Conservation (phyloP, 2,888 invertebrate genomes). For the Macrophya annulata region DNA sequence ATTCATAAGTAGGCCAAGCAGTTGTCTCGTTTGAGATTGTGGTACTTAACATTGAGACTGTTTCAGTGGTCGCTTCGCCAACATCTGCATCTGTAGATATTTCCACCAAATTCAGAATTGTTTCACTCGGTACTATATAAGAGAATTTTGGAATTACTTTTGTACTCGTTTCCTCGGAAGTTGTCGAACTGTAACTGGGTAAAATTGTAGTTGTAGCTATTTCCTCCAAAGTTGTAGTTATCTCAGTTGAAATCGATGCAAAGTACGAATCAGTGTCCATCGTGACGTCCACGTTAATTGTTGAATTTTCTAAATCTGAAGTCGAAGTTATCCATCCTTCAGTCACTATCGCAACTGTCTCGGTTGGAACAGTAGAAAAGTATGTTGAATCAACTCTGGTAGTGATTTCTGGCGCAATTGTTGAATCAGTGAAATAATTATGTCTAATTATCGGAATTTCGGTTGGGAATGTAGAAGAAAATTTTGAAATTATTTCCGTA, state of each 20-base stretch:
- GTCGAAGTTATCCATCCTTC: background rate
- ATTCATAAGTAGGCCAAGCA: background rate
- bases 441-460: background rate
- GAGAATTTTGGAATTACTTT: background rate
- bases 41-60: background rate
- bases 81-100: background rate
- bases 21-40: background rate
- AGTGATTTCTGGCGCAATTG: background rate
- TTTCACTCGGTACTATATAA: background rate
- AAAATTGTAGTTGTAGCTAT: background rate
- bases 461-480: background rate
- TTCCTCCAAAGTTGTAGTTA: background rate
- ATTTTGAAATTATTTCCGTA: background rate
- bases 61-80: constrained; percentile 29
- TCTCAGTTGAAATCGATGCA: background rate
- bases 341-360: background rate
- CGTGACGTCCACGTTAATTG: background rate
- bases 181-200: background rate
- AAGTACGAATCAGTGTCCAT: background rate
- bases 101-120: background rate
- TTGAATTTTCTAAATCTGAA: background rate
- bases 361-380: background rate
- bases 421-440: background rate
- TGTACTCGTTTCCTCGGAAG: background rate
- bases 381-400: background rate